These are phyloP conservation scores for Falco cherrug DNA, from an alignment of 2,797 vertebrate genomes.

Conservation along the genomic window DNA sequence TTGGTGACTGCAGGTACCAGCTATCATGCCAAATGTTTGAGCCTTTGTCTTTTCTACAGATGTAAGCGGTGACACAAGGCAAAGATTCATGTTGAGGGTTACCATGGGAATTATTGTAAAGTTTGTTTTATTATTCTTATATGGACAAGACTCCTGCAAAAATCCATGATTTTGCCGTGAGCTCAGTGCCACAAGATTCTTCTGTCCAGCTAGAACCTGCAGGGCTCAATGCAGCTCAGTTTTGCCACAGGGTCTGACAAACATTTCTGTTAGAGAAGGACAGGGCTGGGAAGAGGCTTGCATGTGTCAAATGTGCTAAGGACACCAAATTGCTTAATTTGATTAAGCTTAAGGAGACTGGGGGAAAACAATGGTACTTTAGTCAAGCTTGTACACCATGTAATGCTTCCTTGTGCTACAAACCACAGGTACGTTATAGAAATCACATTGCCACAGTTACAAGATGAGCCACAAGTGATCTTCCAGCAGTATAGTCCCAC, in stretches of 20 bases:
- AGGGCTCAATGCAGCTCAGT: background rate
- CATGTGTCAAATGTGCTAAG: background rate
- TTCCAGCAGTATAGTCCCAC: background rate
- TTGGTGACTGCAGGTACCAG: background rate
- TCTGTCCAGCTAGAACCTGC: background rate
- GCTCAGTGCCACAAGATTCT: background rate
- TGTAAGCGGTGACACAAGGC: background rate
- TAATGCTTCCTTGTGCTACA: background rate
- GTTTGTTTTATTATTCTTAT: background rate
- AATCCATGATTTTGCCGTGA: background rate
- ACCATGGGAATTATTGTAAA: background rate
- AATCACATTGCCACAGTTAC: background rate
- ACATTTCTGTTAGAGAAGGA: background rate
- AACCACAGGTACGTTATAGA: background rate
- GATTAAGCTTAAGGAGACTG: background rate
- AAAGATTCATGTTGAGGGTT: background rate
- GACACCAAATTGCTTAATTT: background rate
- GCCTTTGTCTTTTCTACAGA: background rate
- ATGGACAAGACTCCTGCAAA: background rate
- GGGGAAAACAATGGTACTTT: background rate
- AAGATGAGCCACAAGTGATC: background rate
- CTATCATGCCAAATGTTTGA: background rate
- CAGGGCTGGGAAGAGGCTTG: background rate
- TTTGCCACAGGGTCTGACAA: background rate
- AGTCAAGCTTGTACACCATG: background rate